Percentiles rank a stretch among this genome's conserved stretches.
phyloP scores from a whole-genome alignment of 2,888 invertebrate species.

The Nysson spinosus region DNA sequence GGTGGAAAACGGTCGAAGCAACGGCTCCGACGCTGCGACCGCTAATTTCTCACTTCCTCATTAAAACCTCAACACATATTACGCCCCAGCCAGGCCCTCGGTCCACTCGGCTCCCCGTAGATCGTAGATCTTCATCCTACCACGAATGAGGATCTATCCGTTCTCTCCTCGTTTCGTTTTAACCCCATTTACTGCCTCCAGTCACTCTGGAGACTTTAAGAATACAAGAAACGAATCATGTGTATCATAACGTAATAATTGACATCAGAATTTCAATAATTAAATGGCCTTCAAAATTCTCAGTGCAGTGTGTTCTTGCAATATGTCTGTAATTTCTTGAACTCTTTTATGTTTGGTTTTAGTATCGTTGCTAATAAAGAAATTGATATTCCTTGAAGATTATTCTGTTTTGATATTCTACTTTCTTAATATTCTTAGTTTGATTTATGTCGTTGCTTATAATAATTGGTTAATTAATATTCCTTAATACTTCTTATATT shows the following conservation, averaged over 20 bases:
- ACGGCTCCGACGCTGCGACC: slow-evolving; percentile 61
- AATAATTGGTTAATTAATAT: too few species aligned
- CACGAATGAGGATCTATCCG: slow-evolving; percentile 54
- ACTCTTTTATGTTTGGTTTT: too few species aligned
- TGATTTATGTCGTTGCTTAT: too few species aligned
- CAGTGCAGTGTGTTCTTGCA: too few species aligned
- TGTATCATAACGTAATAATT: not conserved
- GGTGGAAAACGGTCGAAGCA: slow-evolving; percentile 59
- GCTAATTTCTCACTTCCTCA: slow-evolving; percentile 77
- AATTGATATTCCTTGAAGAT: too few species aligned
- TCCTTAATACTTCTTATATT: too few species aligned
- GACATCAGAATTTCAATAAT: not conserved
- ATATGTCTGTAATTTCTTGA: too few species aligned
- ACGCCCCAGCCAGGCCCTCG: slow-evolving; percentile 64
- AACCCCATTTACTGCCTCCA: slow-evolving; percentile 38
- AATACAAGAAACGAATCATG: slow-evolving; percentile 7
- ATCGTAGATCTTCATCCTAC: slow-evolving; percentile 66
- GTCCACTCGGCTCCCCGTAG: slow-evolving; percentile 61
- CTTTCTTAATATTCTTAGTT: too few species aligned
- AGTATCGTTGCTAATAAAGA: too few species aligned
- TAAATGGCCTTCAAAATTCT: not conserved
- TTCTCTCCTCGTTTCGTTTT: slow-evolving; percentile 56
- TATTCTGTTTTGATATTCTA: too few species aligned
- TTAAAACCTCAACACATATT: slow-evolving; percentile 73
- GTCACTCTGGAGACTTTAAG: not conserved